These are phyloP conservation scores for Trinectes maculatus DNA, from an alignment of 2,113 vertebrate species.

Conservation along the genomic window DNA sequence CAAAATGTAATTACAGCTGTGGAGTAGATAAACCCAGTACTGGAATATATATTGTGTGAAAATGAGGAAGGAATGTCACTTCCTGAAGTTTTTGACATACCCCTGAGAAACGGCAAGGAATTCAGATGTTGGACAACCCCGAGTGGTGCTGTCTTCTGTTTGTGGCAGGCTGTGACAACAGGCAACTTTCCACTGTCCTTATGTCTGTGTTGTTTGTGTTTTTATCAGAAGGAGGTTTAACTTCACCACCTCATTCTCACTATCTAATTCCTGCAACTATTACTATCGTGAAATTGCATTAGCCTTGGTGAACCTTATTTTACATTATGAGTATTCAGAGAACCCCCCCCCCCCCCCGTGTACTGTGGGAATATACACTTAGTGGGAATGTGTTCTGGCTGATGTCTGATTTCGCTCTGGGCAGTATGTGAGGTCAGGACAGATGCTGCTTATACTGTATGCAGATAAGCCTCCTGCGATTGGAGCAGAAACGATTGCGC, in stretches of 20 bases:
- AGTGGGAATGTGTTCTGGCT: constrained; percentile 22
- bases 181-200: background rate
- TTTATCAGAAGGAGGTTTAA: constrained; percentile 26
- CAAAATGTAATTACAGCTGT: constrained; percentile 8
- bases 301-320: constrained; percentile 41
- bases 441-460: constrained; percentile 43
- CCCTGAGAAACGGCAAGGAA: background rate
- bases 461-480: constrained; percentile 48
- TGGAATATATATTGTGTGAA: background rate
- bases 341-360: too few relatives aligned
- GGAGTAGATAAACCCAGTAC: background rate
- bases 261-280: constrained; percentile 49
- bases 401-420: constrained; percentile 42
- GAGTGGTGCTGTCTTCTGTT: background rate
- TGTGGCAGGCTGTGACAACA: background rate
- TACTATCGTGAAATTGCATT: constrained; percentile 47
- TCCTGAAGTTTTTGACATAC: background rate
- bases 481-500: constrained; percentile 48
- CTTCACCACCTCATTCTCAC: constrained; percentile 7
- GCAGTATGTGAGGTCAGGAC: constrained; percentile 41
- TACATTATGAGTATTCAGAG: constrained; percentile 35
- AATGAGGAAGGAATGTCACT: background rate
- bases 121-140: background rate
- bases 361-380: background rate
- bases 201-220: background rate